A percentile compares a stretch with the other conserved stretches of the same genome.
Conservation (phyloP, 2,888 invertebrate genomes). For the Byasa hedistus region DNA sequence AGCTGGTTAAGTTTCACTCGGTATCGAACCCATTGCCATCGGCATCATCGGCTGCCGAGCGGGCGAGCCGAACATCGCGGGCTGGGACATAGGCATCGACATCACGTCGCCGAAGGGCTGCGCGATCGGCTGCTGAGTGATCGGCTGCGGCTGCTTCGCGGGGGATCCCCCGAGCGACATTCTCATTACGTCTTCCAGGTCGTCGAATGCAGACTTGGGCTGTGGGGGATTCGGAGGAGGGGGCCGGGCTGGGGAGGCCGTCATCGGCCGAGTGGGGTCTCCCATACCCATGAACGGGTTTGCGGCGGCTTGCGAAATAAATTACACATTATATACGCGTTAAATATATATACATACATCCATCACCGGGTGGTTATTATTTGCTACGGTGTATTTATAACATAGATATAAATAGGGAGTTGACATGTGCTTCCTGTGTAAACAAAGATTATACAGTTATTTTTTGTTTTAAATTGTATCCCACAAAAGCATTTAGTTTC, state of each 20-base stretch:
- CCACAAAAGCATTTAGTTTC: too few species aligned
- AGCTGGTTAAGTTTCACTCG: slow-evolving; percentile 51
- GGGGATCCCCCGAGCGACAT: slow-evolving; percentile 84
- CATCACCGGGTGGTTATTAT: slow-evolving; percentile 25
- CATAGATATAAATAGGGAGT: slow-evolving; percentile 28
- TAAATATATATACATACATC: slow-evolving; percentile 25
- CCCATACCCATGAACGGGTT: slow-evolving; percentile 85
- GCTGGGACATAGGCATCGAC: slow-evolving; percentile 62
- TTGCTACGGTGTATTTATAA: slow-evolving; percentile 15
- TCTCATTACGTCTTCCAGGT: slow-evolving; percentile 84
- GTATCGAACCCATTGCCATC: slow-evolving; percentile 74
- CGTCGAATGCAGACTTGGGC: slow-evolving; percentile 83
- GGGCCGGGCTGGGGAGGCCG: slow-evolving; percentile 76
- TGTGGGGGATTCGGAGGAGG: slow-evolving; percentile 71
- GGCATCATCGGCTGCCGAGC: slow-evolving; percentile 71
- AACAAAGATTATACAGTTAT: background rate
- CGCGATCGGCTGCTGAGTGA: slow-evolving; percentile 55
- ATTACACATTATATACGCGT: slow-evolving; percentile 33
- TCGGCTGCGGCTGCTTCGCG: slow-evolving; percentile 57
- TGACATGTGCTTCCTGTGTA: slow-evolving; percentile 30
- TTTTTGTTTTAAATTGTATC: background rate
- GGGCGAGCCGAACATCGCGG: slow-evolving; percentile 71
- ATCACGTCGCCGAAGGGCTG: slow-evolving; percentile 66
- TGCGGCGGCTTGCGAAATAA: slow-evolving; percentile 76
- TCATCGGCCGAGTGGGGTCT: slow-evolving; percentile 71